phyloP scores from a whole-genome alignment of 2,113 vertebrate species.

The Engraulis encrasicolus region DNA sequence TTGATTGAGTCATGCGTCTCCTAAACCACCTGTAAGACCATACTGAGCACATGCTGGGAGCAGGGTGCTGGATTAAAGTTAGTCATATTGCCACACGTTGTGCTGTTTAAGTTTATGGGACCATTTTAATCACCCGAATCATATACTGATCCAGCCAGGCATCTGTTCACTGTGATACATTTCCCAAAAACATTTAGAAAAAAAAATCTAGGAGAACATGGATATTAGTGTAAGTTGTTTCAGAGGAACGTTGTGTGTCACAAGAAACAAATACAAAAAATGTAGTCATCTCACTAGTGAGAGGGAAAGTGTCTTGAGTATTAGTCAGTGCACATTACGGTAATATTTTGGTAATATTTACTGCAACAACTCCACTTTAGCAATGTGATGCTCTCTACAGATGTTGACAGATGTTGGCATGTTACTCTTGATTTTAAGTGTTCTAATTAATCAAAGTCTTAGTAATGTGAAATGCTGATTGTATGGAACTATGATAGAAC shows the following conservation, averaged over 20 bases:
- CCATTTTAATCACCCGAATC: not conserved
- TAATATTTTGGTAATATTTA: no score
- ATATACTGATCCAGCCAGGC: not conserved
- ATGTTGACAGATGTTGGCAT: no score
- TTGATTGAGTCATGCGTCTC: slow-evolving; percentile 20
- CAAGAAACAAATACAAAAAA: not conserved
- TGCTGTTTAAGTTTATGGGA: not conserved
- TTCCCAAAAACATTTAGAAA: not conserved
- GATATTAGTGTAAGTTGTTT: not conserved
- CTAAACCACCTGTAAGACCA: not conserved
- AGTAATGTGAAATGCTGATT: no score
- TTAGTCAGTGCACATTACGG: no score
- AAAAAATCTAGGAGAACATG: not conserved
- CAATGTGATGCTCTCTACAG: no score
- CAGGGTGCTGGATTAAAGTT: not conserved
- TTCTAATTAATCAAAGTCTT: no score
- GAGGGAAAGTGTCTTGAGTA: no score
- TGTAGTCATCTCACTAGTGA: not conserved
- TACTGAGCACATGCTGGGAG: not conserved
- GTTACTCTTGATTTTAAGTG: no score
- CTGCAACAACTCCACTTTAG: no score
- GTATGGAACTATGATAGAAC: no score
- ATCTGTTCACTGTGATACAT: not conserved
- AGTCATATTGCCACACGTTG: not conserved
- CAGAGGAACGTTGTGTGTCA: not conserved